phyloP scores from a whole-genome alignment of 2,888 invertebrate genomes.

The Tenodera sinensis region DNA sequence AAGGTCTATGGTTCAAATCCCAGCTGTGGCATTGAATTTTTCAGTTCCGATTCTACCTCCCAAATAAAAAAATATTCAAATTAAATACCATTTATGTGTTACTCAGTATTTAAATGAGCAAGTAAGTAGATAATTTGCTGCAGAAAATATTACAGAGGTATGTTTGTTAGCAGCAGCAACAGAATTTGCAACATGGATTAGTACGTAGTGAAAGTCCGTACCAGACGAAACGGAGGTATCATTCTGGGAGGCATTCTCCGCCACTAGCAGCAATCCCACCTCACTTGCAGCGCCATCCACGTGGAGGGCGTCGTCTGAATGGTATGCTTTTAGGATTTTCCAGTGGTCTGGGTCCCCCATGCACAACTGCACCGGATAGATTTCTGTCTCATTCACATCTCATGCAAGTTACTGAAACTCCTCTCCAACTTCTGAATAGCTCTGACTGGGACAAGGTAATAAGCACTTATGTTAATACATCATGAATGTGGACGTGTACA shows the following conservation, averaged over 20 bases:
- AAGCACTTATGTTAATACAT: neutral
- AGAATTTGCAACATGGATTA: neutral
- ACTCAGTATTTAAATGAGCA: too few species aligned
- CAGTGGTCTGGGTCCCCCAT: conserved; percentile 4
- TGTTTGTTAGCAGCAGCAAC: conserved; percentile 3
- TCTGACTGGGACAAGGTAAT: conserved; percentile 48
- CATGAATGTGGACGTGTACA: too few species aligned
- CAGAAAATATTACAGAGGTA: neutral
- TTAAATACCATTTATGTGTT: too few species aligned
- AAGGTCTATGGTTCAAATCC: too few species aligned
- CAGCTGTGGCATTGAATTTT: too few species aligned
- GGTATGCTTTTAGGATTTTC: conserved; percentile 1
- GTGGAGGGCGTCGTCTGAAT: conserved; percentile 5
- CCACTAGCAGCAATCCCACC: conserved; percentile 9
- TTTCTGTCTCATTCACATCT: conserved; percentile 64
- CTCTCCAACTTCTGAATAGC: conserved; percentile 56
- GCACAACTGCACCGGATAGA: conserved; percentile 56
- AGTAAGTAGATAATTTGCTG: too few species aligned
- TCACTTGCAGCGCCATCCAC: conserved; percentile 4
- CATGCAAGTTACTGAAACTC: conserved; percentile 61
- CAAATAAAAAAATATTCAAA: too few species aligned
- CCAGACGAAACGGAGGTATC: conserved; percentile 22
- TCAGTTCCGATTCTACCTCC: too few species aligned
- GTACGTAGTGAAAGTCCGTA: neutral
- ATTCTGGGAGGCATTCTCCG: conserved; percentile 19